These are phyloP conservation scores for Addax nasomaculatus DNA, from an alignment of 2,113 vertebrate species.

Conservation along the genomic window DNA sequence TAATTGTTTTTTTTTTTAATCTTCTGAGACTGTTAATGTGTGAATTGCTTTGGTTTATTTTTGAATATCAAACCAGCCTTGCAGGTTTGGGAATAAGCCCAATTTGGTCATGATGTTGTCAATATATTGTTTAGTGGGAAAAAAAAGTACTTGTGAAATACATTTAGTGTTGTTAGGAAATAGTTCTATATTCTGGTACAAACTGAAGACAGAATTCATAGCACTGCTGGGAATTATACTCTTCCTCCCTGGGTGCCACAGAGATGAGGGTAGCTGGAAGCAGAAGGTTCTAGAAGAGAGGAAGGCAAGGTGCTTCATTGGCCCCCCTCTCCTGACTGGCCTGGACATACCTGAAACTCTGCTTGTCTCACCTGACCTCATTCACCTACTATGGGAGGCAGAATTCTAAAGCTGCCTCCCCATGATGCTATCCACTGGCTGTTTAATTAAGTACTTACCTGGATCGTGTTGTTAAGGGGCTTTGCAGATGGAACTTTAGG, in stretches of 20 bases:
- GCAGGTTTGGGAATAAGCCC: not conserved
- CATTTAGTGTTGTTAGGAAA: not conserved
- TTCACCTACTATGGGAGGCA: not conserved
- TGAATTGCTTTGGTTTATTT: not conserved
- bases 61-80: not conserved
- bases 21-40: not conserved
- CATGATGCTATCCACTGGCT: rapidly evolving
- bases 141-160: not conserved
- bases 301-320: not conserved
- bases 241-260: not conserved
- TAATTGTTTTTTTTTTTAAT: not conserved
- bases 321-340: not conserved
- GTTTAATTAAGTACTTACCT: not conserved
- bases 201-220: not conserved
- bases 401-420: not conserved
- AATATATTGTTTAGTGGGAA: not conserved
- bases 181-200: not conserved
- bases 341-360: not conserved
- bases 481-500: not conserved
- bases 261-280: not conserved
- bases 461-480: not conserved
- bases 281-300: not conserved
- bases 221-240: too few species aligned
- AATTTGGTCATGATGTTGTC: not conserved
- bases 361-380: not conserved